phyloP scores from a whole-genome alignment of 2,888 invertebrate species.

The Harpalus rubripes region DNA sequence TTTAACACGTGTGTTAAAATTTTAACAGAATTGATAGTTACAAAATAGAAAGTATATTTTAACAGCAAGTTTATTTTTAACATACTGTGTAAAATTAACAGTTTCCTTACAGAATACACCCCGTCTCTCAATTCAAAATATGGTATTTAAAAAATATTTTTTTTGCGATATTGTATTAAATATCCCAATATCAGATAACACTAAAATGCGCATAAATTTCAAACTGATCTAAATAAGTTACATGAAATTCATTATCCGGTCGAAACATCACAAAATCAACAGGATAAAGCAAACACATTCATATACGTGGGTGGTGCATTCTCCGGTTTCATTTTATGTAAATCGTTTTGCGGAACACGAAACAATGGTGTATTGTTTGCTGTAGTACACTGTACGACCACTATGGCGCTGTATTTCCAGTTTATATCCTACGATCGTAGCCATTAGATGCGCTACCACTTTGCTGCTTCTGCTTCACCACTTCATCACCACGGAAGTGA shows the following conservation, averaged over 20 bases:
- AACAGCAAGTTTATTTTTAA: no score
- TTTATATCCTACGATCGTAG: background rate
- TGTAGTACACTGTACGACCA: background rate
- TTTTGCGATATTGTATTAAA: no score
- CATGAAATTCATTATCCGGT: slow-evolving; percentile 25
- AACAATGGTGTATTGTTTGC: slow-evolving; percentile 36
- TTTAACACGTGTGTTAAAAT: no score
- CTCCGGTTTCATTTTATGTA: slow-evolving; percentile 49
- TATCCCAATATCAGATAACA: no score
- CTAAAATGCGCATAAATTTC: no score
- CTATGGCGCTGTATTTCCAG: slow-evolving; percentile 3
- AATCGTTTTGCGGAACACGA: slow-evolving; percentile 24
- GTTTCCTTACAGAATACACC: no score
- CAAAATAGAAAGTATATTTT: no score
- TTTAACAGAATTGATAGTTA: no score
- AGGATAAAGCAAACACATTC: slow-evolving; percentile 31
- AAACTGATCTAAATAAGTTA: slow-evolving; percentile 3
- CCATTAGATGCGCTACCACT: slow-evolving; percentile 21
- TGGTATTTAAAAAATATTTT: no score
- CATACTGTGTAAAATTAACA: no score
- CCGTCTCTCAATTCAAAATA: no score
- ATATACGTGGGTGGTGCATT: background rate
- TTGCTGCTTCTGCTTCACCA: background rate
- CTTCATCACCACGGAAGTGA: background rate
- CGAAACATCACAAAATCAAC: slow-evolving; percentile 28